Percentiles rank a stretch among this genome's conserved stretches.
Conservation (phyloP, 2,797 vertebrate species). For the Schizopygopsis malacanthus region DNA sequence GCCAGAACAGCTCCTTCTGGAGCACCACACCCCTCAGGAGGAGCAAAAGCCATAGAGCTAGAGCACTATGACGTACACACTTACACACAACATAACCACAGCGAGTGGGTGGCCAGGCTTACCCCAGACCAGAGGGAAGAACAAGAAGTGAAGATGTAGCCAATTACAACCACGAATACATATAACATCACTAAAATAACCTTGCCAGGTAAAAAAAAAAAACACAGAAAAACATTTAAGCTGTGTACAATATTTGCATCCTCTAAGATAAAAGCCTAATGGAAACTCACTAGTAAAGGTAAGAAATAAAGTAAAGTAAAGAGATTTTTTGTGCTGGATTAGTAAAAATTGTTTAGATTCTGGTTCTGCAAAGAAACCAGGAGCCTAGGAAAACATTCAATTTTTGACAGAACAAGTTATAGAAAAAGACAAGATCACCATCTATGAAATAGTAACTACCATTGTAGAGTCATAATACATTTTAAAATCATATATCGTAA, state of each 20-base stretch:
- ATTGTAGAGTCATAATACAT: not conserved
- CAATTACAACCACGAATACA: slow-evolving; percentile 12
- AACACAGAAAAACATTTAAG: not conserved
- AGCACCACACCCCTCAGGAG: slow-evolving; percentile 20
- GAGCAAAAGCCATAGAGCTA: slow-evolving; percentile 10
- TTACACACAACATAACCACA: slow-evolving; percentile 2
- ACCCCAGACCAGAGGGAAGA: slow-evolving; percentile 28
- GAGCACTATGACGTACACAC: slow-evolving; percentile 15
- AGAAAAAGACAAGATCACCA: not conserved
- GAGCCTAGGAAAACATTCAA: not conserved
- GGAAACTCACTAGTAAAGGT: not conserved
- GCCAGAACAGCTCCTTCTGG: slow-evolving; percentile 38
- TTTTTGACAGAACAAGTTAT: not conserved
- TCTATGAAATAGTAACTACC: not conserved
- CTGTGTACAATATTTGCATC: not conserved
- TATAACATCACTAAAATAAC: not conserved
- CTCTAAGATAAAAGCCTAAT: not conserved
- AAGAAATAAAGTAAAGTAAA: not conserved
- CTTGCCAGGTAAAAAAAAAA: slow-evolving; percentile 3
- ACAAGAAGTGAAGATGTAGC: not conserved
- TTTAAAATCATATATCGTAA: not conserved
- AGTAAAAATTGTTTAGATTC: not conserved
- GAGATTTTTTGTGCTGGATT: not conserved
- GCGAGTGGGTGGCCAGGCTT: slow-evolving; percentile 18
- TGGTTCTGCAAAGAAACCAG: not conserved